Base-by-base conservation (phyloP, 1,140 invertebrate genomes). In the Penaeus japonicus region DNA sequence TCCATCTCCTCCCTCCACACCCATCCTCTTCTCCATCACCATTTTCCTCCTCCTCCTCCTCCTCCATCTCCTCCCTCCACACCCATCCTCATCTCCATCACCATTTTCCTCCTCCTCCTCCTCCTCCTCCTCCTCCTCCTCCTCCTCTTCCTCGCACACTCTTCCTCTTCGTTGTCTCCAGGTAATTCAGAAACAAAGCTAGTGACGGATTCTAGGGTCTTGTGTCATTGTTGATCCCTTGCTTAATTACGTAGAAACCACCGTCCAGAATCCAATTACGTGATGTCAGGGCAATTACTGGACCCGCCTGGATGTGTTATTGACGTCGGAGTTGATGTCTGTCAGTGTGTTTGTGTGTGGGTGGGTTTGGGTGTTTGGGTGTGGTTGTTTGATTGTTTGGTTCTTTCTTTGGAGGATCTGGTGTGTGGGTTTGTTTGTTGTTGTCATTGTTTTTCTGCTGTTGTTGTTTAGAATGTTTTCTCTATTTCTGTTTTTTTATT, bases 241-340 rank as follows among this genome's bases (percentile, higher is more conserved):
- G 62, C 62, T 70, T 70, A 70, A 70, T 70, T 70, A 70, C 62
- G 62, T 10, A 70, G n/a, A 70, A 70, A 70, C 62, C 62, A 70
- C 30, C 62, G 62, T 70, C 62, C 62, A 70, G 62, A 70, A 70
- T 70, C 62, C 62, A 70, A 70, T 70, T 70, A 70, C 62, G 62
- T 24, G 62, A 70, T 70, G 62, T 70, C 62, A 70, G 30, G 30
- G 62, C 62, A 70, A 70, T 24, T 70, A 47, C 47, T 47, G 47
- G 47, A 47, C 47, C 10, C 47, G 47, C 47, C 47, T 47, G 47
- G 47, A 47, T 47, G 47, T 47, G 47, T 47, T 47, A 47, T 47
- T 47, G 47, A 47, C 47, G 47, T 47, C 47, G 10, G 47, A 15
- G 47, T 47, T 47, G 47, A 47, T 47, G 47, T 47, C 47, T 47